A percentile compares a stretch with the other conserved stretches of the same genome.
phyloP scores from a whole-genome alignment of 1,140 invertebrate species.

The Triops cancriformis region DNA sequence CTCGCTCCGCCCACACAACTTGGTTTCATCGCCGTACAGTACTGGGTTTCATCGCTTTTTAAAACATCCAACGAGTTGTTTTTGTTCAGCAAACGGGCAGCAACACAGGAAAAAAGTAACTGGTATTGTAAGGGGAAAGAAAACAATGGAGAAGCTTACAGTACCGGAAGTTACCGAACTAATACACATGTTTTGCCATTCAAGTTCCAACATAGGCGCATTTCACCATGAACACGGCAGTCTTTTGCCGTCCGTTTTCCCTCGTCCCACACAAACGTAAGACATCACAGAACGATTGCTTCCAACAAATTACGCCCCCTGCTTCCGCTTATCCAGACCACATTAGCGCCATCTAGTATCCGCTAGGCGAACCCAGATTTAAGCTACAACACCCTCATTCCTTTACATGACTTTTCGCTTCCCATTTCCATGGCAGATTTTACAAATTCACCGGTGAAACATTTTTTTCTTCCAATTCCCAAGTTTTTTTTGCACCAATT shows the following conservation, averaged over 20 bases:
- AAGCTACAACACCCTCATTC: background rate
- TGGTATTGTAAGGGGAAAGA: background rate
- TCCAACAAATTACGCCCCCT: background rate
- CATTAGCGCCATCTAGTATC: background rate
- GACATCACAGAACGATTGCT: constrained; percentile 9
- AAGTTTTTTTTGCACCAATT: background rate
- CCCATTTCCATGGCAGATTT: background rate
- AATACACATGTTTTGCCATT: background rate
- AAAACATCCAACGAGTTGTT: background rate
- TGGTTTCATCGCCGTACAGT: background rate
- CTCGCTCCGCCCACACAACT: background rate
- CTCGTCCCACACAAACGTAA: background rate
- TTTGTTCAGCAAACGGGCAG: background rate
- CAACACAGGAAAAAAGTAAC: background rate
- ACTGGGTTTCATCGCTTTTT: background rate
- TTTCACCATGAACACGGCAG: background rate
- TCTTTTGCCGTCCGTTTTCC: background rate
- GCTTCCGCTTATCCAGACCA: background rate
- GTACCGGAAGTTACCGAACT: background rate
- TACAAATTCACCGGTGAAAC: background rate
- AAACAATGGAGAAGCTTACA: background rate
- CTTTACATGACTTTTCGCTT: background rate
- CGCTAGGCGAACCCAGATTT: background rate
- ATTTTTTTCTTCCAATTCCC: background rate
- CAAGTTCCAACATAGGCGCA: background rate